These are phyloP conservation scores for Ophthalmolycus amberensis DNA, from an alignment of 2,113 vertebrate genomes.

Conservation along the genomic window DNA sequence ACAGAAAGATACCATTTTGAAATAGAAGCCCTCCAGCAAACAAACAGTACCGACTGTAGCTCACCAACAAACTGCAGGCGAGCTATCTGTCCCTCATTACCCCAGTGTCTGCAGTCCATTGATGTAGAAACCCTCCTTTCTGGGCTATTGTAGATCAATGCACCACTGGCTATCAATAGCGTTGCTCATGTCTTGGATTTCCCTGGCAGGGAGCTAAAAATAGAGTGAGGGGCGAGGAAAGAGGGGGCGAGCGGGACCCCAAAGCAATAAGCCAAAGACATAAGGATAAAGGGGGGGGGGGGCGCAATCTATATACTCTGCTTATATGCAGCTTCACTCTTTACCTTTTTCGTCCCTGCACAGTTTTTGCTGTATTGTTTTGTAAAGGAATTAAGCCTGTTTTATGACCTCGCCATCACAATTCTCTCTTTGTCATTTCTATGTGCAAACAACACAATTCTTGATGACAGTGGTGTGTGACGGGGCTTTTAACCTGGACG, in stretches of 20 bases:
- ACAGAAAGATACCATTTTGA: background rate
- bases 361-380: background rate
- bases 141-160: slow-evolving; percentile 52
- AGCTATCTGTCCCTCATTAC: background rate
- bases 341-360: background rate
- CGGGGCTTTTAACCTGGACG: background rate
- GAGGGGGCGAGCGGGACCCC: slow-evolving; percentile 58
- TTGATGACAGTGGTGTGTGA: background rate
- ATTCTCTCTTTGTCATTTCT: background rate
- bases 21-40: background rate
- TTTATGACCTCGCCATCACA: background rate
- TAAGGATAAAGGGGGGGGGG: slow-evolving; percentile 32
- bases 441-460: background rate
- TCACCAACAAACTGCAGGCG: background rate
- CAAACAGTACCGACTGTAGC: background rate
- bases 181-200: slow-evolving; percentile 67
- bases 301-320: slow-evolving; percentile 28
- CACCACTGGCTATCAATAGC: slow-evolving; percentile 63
- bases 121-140: slow-evolving; percentile 59
- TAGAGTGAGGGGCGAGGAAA: slow-evolving; percentile 56
- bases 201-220: slow-evolving; percentile 70
- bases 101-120: slow-evolving; percentile 23
- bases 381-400: background rate
- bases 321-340: slow-evolving; percentile 5
- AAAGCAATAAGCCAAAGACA: slow-evolving; percentile 46